These are phyloP conservation scores for Formica selysi DNA, from an alignment of 1,140 invertebrate genomes.

Conservation along the genomic window DNA sequence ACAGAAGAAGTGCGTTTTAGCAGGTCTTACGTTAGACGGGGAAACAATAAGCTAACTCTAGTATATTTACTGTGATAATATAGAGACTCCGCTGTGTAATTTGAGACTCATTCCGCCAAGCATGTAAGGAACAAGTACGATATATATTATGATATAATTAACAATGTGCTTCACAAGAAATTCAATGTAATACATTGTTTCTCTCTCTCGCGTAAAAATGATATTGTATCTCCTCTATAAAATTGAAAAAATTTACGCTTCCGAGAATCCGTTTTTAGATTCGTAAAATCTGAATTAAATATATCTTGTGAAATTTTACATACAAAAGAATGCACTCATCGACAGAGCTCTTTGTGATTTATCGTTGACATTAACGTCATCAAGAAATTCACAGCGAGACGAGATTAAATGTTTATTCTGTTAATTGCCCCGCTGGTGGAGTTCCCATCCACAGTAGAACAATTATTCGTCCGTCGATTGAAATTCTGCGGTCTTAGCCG, in stretches of 20 bases:
- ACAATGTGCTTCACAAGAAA: background rate
- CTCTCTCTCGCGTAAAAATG: too few species aligned
- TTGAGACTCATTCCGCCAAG: background rate
- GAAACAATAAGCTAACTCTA: slow-evolving; percentile 31
- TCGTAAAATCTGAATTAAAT: background rate
- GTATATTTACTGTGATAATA: slow-evolving; percentile 20
- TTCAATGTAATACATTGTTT: background rate
- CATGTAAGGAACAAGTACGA: background rate
- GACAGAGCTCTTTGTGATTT: slow-evolving; percentile 15
- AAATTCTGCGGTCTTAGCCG: slow-evolving; percentile 82
- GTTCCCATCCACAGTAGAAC: slow-evolving; percentile 72
- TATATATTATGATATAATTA: background rate
- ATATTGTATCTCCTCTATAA: background rate
- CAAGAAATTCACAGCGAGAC: slow-evolving; percentile 44
- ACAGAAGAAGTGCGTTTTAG: slow-evolving; percentile 42
- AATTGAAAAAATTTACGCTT: background rate
- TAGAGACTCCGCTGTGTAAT: background rate
- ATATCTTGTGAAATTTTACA: background rate
- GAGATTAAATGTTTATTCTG: slow-evolving; percentile 74
- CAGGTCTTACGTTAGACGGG: too few species aligned
- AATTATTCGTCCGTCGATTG: slow-evolving; percentile 82
- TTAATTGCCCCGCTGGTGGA: slow-evolving; percentile 69
- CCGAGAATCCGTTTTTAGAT: background rate
- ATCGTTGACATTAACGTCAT: slow-evolving; percentile 54
- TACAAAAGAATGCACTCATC: background rate